phyloP scores from a whole-genome alignment of 2,888 invertebrate genomes.

The Sepioteuthis lessoniana region DNA sequence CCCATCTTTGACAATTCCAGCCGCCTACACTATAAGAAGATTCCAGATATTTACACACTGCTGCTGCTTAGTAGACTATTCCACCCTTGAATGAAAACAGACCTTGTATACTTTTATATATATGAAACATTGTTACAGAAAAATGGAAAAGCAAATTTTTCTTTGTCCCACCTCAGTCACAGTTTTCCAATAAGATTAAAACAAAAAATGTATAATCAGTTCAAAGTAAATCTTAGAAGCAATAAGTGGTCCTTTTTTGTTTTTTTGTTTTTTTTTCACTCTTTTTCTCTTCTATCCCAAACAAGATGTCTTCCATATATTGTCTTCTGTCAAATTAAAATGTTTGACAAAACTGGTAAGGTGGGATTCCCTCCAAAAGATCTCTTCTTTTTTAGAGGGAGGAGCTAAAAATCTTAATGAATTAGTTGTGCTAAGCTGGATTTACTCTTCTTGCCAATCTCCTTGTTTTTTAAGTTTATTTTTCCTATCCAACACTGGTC shows the following conservation, averaged over 20 bases:
- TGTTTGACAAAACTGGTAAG: background rate
- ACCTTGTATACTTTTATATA: background rate
- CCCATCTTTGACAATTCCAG: conserved; percentile 25
- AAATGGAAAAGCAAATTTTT: background rate
- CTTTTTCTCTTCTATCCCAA: background rate
- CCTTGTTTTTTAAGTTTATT: too few relatives aligned
- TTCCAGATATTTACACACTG: background rate
- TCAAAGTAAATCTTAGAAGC: background rate
- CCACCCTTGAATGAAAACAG: background rate
- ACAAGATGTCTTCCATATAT: conserved; percentile 6
- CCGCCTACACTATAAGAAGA: background rate
- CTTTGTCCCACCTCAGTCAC: conserved; percentile 14
- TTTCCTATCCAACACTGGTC: background rate
- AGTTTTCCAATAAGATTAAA: background rate
- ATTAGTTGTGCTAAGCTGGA: background rate
- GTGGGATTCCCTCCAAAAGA: background rate
- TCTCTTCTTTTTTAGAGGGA: background rate
- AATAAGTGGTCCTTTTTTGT: background rate
- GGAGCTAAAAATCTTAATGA: background rate
- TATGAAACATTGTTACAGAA: background rate
- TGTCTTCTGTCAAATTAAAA: background rate
- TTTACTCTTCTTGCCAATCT: conserved; percentile 9
- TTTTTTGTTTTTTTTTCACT: background rate
- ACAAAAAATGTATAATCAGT: background rate
- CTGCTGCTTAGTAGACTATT: background rate